Evolutionary conservation across 2,797 vertebrate genomes (phyloP), one percentile per base, ranked within the genome.

Genomic region (Pseudomugil tenellus): DNA sequence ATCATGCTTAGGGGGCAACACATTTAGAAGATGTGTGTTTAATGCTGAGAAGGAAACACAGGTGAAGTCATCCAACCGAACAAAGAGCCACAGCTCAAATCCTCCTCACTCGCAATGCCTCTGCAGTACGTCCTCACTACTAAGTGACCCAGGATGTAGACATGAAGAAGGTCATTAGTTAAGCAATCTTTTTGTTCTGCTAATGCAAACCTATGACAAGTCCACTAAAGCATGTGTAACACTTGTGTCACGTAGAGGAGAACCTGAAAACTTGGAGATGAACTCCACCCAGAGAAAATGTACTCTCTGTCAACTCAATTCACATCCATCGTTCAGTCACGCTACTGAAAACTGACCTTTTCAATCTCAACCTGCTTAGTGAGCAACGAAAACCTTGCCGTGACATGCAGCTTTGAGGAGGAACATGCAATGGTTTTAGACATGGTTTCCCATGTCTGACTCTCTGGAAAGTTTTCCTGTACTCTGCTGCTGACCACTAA

Each of bases 381-480:
- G 64, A 74, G 70, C 9, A 21, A 71, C 48, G 56, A 70, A 84
- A 80, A 72, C 64, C 48, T 54, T 17, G 17, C 39, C 34, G 32
- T 23, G 19, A 19, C 72, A 46, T 65, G 67, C 67, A 48, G 59
- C 57, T 55, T 61, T 62, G 64, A 72, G 58, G n/a, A n/a, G 62
- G 19, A 31, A 54, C 61, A 43, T 0, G 35, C 49, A n/a, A 37
- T 21, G 9, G 57, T 70, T 78, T 77, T 17, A n/a, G n/a, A n/a
- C n/a, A n/a, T n/a, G 16, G 73, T 48, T 74, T 69, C 66, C 39
- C 29, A 68, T 56, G 63, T 76, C 32, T n/a, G 60, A 70, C 56
- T 85, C 70, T 79, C 60, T 76, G 70, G 67, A 88, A 90, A 86
- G 79, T 80, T 86, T 19, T 58, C 54, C 72, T 76, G 55, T 26